Conservation (phyloP, 64 coral and sea anemone species). For the Pocillopora verrucosa region DNA sequence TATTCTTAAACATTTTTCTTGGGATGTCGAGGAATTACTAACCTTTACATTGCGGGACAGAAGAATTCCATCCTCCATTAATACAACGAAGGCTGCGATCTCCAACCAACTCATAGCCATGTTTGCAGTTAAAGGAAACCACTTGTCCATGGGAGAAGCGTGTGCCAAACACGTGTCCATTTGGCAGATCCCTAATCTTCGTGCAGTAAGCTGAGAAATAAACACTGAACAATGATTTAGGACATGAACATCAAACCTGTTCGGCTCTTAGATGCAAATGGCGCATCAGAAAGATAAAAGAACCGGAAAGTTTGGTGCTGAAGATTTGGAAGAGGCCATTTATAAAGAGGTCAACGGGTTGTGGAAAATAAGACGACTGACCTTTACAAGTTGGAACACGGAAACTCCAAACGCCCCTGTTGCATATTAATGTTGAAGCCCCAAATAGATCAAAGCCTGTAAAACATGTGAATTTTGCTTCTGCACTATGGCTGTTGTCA, state of each 20-base stretch:
- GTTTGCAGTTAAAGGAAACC: not conserved
- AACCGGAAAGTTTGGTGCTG: not conserved
- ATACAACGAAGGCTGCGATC: not conserved
- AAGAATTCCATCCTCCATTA: not conserved
- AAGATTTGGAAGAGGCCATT: not conserved
- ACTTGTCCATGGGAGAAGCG: not conserved
- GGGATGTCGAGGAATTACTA: not conserved
- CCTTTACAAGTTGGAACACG: not conserved
- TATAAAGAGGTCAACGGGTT: not conserved
- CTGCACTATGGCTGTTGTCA: not conserved
- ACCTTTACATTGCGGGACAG: not conserved
- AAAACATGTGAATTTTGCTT: slow-evolving; percentile 10
- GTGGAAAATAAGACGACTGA: not conserved
- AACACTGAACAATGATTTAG: not conserved
- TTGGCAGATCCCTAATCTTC: not conserved
- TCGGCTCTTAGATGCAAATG: no score
- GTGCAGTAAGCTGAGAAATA: not conserved
- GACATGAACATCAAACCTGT: not conserved
- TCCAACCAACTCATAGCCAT: slow-evolving; percentile 2
- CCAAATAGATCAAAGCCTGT: slow-evolving; percentile 25
- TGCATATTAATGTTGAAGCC: not conserved
- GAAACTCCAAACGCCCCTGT: not conserved
- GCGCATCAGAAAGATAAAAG: no score
- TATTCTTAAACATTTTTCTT: not conserved
- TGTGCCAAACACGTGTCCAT: not conserved